Percentiles rank a stretch among this genome's conserved stretches.
phyloP scores from a whole-genome alignment of 1,140 invertebrate genomes.

The Maniola jurtina region DNA sequence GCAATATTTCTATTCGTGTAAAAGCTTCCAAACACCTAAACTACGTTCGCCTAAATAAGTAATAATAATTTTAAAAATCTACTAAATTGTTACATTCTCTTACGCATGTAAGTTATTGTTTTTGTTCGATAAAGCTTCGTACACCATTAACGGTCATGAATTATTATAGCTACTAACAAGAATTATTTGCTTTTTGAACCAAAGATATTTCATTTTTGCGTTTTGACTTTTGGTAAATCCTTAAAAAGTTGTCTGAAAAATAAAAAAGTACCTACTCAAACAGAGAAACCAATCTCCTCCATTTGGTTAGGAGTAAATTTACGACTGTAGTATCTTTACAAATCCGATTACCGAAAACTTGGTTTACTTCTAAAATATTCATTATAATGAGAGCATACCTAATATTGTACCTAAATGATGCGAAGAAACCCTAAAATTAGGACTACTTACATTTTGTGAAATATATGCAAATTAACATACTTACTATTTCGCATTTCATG shows the following conservation, averaged over 20 bases:
- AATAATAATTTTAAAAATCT: conserved; percentile 41
- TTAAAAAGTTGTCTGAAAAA: no score
- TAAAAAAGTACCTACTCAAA: no score
- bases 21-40: conserved; percentile 74
- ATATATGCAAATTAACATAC: background rate
- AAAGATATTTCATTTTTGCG: no score
- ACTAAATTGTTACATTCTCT: conserved; percentile 48
- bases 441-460: background rate
- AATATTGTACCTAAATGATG: no score
- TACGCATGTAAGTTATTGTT: conserved; percentile 76
- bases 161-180: conserved; percentile 18
- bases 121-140: conserved; percentile 69
- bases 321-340: no score
- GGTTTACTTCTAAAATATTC: no score
- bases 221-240: no score
- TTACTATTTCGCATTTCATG: background rate
- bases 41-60: conserved; percentile 55
- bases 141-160: conserved; percentile 32
- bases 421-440: no score
- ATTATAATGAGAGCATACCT: no score
- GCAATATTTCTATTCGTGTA: conserved; percentile 68
- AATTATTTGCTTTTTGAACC: background rate
- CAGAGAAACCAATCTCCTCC: no score
- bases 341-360: background rate
- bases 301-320: no score